phyloP scores from a whole-genome alignment of 1,140 invertebrate species.

The Watersipora subatra region DNA sequence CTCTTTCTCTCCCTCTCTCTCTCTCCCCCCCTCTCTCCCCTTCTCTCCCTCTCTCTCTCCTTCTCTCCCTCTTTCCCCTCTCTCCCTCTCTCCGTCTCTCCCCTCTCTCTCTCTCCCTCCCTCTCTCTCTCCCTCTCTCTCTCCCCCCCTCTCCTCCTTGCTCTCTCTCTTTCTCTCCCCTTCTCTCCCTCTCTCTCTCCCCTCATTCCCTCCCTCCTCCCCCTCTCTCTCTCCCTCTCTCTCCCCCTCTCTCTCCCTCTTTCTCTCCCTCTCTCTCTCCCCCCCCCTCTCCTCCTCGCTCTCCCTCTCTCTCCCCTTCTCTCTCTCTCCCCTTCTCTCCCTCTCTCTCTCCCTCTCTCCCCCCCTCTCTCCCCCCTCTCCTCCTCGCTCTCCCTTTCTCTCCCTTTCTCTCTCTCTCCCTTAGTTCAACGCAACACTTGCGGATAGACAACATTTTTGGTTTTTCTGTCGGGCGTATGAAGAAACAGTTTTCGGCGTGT shows the following conservation, averaged over 20 bases:
- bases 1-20: background rate
- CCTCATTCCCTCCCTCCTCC: background rate
- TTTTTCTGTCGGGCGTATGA: too few species aligned
- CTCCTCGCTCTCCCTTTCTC: too few species aligned
- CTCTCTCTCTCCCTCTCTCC: background rate
- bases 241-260: background rate
- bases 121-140: background rate
- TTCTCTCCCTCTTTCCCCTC: background rate
- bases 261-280: background rate
- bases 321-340: background rate
- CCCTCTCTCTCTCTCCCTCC: background rate
- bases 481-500: too few species aligned
- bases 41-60: background rate
- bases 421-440: too few species aligned
- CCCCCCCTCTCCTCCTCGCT: background rate
- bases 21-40: background rate
- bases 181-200: background rate
- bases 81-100: background rate
- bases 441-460: too few species aligned
- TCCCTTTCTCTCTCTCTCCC: too few species aligned
- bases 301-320: background rate
- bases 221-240: background rate
- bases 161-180: background rate
- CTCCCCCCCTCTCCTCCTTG: background rate
- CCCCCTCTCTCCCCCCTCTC: background rate